Conservation (phyloP, 2,113 vertebrate genomes). For the Artemisiospiza belli region DNA sequence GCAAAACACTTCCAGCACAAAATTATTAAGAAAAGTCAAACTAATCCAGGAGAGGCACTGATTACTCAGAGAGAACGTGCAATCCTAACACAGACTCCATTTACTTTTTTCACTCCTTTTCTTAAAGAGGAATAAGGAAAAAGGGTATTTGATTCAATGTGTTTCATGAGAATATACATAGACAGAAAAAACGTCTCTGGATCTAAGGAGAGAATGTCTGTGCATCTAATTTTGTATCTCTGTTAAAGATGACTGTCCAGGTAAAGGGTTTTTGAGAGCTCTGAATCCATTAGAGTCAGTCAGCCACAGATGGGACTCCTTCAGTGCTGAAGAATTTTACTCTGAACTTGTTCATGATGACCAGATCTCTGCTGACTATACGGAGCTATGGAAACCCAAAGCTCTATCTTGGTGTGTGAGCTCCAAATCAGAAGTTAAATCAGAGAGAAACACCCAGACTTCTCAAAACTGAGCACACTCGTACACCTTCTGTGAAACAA, state of each 20-base stretch:
- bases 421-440: neutral
- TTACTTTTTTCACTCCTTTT: neutral
- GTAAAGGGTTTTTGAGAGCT: neutral
- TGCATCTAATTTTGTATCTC: neutral
- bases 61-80: neutral
- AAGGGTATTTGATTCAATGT: neutral
- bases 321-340: neutral
- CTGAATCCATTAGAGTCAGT: neutral
- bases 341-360: neutral
- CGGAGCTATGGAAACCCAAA: neutral
- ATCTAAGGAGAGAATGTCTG: neutral
- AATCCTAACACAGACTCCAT: neutral
- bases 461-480: neutral
- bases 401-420: accelerated
- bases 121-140: neutral
- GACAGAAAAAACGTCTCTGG: neutral
- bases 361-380: neutral
- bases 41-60: neutral
- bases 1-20: neutral
- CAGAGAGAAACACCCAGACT: neutral
- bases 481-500: neutral
- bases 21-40: neutral
- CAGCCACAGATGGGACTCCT: neutral
- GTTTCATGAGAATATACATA: neutral
- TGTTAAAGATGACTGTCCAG: neutral